Evolutionary conservation across 2,113 vertebrate species (phyloP), one percentile per base, ranked within the genome.

Genomic region (Chlorodrepanis virens): DNA sequence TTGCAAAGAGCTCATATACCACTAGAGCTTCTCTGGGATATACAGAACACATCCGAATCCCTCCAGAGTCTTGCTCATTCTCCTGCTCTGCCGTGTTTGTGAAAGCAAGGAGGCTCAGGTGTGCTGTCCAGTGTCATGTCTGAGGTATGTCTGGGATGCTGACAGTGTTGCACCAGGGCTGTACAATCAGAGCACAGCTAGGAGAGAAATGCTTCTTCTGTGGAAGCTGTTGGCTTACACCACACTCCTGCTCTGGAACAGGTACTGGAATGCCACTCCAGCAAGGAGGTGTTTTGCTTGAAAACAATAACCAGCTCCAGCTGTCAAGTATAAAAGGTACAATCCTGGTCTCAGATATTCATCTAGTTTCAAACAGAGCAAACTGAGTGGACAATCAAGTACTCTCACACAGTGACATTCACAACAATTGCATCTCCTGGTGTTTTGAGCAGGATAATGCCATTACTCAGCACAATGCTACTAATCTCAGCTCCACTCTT

Each of bases 281-380:
- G 80, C 35, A 63, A 57, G 52, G 27, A 91, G 53, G 42, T 31
- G 40, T 24, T 57, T 95, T 68, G 44, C 78, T 45, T 77, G 74
- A 71, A 39, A 68, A 78, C 39, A 71, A 39, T 87, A 89, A 70
- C n/a, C 45, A 90, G 33, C 64, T 88, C 49, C 65, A 56, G 10
- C 52, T 68, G 47, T 37, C 49, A 45, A 52, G 60, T 33, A 61
- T 59, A 80, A 78, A 93, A 71, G n/a, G 45, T 61, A 25, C 45
- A 61, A 13, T 83, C 60, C 39, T 44, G 39, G 18, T 42, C 16
- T 70, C 83, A 39, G 69, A 71, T 71, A 29, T 56, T 93, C 72
- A 77, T 92, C 88, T 93, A 63, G 18, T 52, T 92, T 93, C 65
- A 90, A 86, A 83, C 40, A 60, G 82, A 93, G 72, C 57, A 74